A percentile compares a stretch with the other conserved stretches of the same genome.
These are phyloP conservation scores for Notoglanidium macrostoma DNA, from an alignment of 2,797 vertebrate species.

Conservation along the genomic window DNA sequence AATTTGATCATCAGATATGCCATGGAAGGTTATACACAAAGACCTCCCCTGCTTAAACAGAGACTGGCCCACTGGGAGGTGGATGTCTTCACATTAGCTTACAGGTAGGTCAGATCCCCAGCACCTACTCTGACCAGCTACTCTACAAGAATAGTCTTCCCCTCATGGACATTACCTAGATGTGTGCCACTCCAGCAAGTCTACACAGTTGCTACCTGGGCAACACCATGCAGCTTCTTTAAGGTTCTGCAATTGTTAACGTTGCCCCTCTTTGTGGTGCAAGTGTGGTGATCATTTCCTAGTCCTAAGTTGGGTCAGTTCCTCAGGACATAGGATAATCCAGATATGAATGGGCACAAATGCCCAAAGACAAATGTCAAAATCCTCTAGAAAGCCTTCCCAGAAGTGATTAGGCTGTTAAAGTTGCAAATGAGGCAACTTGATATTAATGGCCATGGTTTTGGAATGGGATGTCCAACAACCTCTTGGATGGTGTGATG, in stretches of 20 bases:
- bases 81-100: not conserved
- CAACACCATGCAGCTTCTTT: not conserved
- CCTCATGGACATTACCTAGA: not conserved
- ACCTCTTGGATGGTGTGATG: not conserved
- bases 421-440: not conserved
- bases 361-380: not conserved
- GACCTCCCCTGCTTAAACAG: not conserved
- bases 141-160: not conserved
- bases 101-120: not conserved
- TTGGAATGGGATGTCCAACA: not conserved
- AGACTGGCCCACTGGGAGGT: not conserved
- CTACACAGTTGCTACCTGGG: not conserved
- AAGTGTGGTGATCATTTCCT: not conserved
- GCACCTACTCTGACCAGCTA: not conserved
- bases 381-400: not conserved
- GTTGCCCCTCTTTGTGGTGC: not conserved
- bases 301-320: no score
- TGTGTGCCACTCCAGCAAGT: not conserved
- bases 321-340: not conserved
- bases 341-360: not conserved
- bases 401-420: not conserved
- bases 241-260: not conserved
- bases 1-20: not conserved
- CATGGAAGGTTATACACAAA: not conserved
- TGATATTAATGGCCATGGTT: not conserved